Base-by-base conservation (phyloP, 2,113 vertebrate genomes). In the Eclectus roratus region DNA sequence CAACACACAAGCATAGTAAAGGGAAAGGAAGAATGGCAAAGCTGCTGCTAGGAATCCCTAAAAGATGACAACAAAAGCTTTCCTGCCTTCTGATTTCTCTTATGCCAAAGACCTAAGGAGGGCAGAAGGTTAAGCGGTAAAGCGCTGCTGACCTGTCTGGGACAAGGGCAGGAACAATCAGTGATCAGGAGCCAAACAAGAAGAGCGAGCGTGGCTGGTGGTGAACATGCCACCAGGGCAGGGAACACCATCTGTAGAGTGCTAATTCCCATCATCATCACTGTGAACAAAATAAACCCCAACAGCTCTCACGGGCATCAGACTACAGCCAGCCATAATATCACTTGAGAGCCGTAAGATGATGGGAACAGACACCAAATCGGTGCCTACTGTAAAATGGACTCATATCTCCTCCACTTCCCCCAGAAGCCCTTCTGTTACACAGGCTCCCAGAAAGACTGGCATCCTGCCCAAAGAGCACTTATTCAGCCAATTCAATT, bases 381-480 rank as follows among this genome's bases (percentile, higher is more conserved):
- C 0, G 0, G 47, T 85, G 81, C 92, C 91, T 56, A 17, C 13
- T 4, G 55, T 7, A 33, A 50, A 53, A 33, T 0, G 6, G 43
- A 20, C 35, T 88, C 21, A 0, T 10, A 20, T 47, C 82, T 47
- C 61, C 6, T 8, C 29, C 33, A 2, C 53, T 24, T 65, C 76
- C 86, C 86, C n/a, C 58, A 10, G 85, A 58, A 61, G 74, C 74
- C 15, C 0, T 4, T 4, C 50, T 37, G 61, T 23, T 18, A 55
- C 49, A 39, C 66, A 8, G 6, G 27, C 19, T 53, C 69, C 70
- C 21, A 17, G 87, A 79, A 91, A 76, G 4, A 2, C 88, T 88
- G 94, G 96, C 96, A 83, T 5, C 31, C 11, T 0, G 85, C 94
- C 95, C 95, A 28, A 18, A 21, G 19, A 90, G 79, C 96, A 73